Base-by-base conservation (phyloP, 92 coral and sea anemone species). In the Umimayanthus chanpuru region DNA sequence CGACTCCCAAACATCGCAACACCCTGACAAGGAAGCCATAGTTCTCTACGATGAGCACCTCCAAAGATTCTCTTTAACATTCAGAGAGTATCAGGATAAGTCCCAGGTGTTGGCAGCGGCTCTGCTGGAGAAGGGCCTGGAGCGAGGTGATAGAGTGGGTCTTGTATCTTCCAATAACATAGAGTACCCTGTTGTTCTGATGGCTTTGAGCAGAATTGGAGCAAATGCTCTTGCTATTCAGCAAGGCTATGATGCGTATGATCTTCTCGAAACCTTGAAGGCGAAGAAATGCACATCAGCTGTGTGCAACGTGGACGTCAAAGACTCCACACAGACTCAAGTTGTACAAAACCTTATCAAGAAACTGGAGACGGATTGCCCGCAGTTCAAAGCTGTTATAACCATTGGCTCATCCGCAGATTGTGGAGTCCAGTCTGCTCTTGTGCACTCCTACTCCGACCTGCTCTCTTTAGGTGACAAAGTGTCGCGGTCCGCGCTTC, bases 101-200 rank as follows among this genome's bases (percentile, higher is more conserved):
- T 80, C 85, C 85, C 85, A 80, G 49, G n/a, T n/a, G 20, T 64
- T 80, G 25, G 85, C 85, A 39, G 65, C 65, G 10, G 85, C 72
- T 64, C 21, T 80, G 72, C 40, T 80, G 2, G 85, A 58, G 18
- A 61, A 58, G 29, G 85, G 85, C 74, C 53, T 81, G 30, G 85
- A 9, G 21, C 12, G 53, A 14, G 73, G 30, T 58, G 85, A 81
- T 29, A 81, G 25, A 61, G 85, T 81, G 10, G 73, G 25, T 16
- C 21, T 55, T 21, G 30, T 81, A 21, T 81, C 72, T 15, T 53
- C 85, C 4, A 81, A 81, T 73, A 81, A 40, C 21, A 41, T 58
- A 40, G 29, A 81, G 43, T 61, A 65, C 26, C 73, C 85, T n/a
- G 73, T 81, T 21, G 71, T 14, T 32, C 4, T 81, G 73, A 81